These are phyloP conservation scores for Ictalurus punctatus DNA, from an alignment of 2,113 vertebrate species.

Conservation along the genomic window DNA sequence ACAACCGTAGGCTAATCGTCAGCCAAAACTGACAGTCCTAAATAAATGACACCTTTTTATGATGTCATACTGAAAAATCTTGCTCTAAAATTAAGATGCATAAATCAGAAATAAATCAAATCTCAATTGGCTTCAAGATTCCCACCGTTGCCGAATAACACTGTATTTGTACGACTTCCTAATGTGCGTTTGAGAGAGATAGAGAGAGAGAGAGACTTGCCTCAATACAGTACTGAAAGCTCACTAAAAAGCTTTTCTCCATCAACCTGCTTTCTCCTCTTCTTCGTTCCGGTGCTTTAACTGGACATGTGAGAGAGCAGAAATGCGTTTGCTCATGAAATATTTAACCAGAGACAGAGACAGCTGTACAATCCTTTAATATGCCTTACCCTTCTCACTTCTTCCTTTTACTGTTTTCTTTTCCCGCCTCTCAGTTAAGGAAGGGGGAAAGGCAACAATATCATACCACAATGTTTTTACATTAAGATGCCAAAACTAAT, in stretches of 20 bases:
- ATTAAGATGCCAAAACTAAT: no score
- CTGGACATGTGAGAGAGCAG: slow-evolving; percentile 40
- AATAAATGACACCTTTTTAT: neutral
- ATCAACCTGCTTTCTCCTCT: neutral
- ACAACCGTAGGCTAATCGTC: no score
- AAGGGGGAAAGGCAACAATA: neutral
- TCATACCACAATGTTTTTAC: no score
- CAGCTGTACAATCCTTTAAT: slow-evolving; percentile 3
- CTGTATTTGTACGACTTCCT: neutral
- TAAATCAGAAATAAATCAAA: neutral
- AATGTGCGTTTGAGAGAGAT: neutral
- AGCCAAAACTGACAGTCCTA: no score
- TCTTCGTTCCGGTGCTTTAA: slow-evolving; percentile 31
- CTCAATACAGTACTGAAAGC: neutral
- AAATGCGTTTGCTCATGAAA: slow-evolving; percentile 56
- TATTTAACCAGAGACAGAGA: slow-evolving; percentile 50
- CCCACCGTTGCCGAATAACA: neutral
- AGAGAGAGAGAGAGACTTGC: neutral
- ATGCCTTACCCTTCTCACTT: neutral
- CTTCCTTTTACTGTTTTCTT: neutral
- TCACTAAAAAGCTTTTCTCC: slow-evolving; percentile 44
- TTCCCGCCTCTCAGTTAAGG: neutral
- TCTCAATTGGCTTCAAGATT: neutral
- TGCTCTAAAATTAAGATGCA: neutral
- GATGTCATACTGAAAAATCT: neutral